Evolutionary conservation across 2,888 invertebrate genomes (phyloP).

Genomic region (Macropis europaea): DNA sequence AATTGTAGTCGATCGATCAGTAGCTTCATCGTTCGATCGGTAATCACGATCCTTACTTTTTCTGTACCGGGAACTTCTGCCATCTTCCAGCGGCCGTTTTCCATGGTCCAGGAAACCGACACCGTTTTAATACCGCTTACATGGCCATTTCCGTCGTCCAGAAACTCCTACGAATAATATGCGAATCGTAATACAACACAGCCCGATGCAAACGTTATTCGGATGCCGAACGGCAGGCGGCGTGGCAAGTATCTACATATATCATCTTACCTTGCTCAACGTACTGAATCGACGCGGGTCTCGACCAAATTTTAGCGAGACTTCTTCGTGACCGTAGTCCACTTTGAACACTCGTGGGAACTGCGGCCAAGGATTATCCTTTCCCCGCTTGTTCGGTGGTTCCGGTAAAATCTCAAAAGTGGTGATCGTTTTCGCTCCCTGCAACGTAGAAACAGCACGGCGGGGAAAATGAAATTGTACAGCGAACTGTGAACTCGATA

Average conservation of each 20-base stretch:
- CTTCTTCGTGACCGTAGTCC: constrained; percentile 99
- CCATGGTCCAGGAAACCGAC: constrained; percentile 96
- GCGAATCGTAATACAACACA: background rate
- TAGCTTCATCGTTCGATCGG: no score
- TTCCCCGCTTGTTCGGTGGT: constrained; percentile 89
- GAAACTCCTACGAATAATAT: constrained; percentile 85
- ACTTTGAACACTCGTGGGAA: constrained; percentile 98
- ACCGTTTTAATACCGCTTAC: constrained; percentile 95
- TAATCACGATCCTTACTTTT: constrained; percentile 79
- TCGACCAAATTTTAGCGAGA: constrained; percentile 86
- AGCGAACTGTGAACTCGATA: no score
- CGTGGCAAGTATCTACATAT: no score
- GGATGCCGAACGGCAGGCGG: no score
- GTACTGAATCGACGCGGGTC: constrained; percentile 97
- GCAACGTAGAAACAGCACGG: background rate
- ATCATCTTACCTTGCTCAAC: constrained; percentile 87
- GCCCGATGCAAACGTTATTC: no score
- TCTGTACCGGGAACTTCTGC: constrained; percentile 90
- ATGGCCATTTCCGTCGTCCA: constrained; percentile 93
- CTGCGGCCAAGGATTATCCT: constrained; percentile 99
- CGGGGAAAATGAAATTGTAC: no score
- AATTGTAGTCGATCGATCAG: no score
- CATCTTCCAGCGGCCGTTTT: constrained; percentile 97
- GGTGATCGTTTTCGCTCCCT: constrained; percentile 95
- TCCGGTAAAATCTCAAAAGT: constrained; percentile 98